These are phyloP conservation scores for Rhinichthys osculus DNA, from an alignment of 2,797 vertebrate genomes.

Conservation along the genomic window DNA sequence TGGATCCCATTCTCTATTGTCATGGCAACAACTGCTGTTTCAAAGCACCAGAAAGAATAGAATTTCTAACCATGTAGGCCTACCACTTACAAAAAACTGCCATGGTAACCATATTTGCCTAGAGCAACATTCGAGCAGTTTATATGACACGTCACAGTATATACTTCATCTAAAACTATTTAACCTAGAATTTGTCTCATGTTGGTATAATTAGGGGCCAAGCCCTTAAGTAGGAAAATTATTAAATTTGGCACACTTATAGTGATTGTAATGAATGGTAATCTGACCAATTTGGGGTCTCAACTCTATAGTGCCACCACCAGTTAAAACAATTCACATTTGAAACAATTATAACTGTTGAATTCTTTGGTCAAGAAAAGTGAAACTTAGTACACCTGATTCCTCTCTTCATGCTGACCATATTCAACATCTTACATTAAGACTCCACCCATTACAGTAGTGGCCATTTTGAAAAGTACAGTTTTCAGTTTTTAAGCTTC, in stretches of 20 bases:
- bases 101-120: background rate
- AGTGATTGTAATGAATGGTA: too few relatives aligned
- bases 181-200: background rate
- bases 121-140: background rate
- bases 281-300: background rate
- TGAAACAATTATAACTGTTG: too few relatives aligned
- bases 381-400: too few relatives aligned
- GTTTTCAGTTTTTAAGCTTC: too few relatives aligned
- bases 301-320: background rate
- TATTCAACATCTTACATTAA: too few relatives aligned
- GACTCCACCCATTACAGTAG: too few relatives aligned
- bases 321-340: background rate
- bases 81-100: background rate
- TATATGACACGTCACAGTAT: background rate
- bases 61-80: background rate
- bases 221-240: too few relatives aligned
- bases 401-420: too few relatives aligned
- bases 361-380: too few relatives aligned
- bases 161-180: background rate
- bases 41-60: background rate
- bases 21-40: slow-evolving; percentile 44
- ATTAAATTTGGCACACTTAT: too few relatives aligned
- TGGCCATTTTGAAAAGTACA: too few relatives aligned
- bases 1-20: background rate
- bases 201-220: background rate